A percentile compares a stretch with the other conserved stretches of the same genome.
These are phyloP conservation scores for Mastigias papua DNA, from an alignment of 30 jellyfish, hydroid and myxozoan genomes.

Conservation along the genomic window DNA sequence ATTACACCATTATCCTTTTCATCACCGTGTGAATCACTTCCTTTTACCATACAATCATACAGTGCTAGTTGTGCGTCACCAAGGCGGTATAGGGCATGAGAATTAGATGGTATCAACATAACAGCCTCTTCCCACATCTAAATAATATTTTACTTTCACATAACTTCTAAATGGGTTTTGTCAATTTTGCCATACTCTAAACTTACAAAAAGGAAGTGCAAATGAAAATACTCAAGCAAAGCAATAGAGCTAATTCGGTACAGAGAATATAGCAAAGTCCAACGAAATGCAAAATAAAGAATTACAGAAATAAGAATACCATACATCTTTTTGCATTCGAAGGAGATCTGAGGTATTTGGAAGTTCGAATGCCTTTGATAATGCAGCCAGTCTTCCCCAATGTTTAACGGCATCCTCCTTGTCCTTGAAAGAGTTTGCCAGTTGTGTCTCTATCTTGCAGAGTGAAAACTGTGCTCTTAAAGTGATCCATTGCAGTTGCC, in stretches of 20 bases:
- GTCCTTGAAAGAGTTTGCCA: neutral
- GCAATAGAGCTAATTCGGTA: too few relatives aligned
- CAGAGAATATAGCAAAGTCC: too few relatives aligned
- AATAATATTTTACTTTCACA: neutral
- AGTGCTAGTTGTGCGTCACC: constrained; percentile 65
- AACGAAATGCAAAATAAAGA: neutral
- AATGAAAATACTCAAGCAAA: too few relatives aligned
- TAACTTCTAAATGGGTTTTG: neutral
- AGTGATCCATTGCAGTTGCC: constrained; percentile 49
- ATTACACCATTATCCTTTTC: neutral
- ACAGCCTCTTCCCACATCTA: constrained; percentile 88
- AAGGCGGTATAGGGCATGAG: constrained; percentile 66
- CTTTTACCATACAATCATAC: constrained; percentile 7
- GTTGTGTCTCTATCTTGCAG: constrained; percentile 4
- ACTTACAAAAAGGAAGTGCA: neutral
- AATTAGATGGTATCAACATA: constrained; percentile 58
- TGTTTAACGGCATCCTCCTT: constrained; percentile 21
- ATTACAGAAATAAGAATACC: neutral
- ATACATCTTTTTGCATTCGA: constrained; percentile 62
- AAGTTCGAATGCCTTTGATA: constrained; percentile 58
- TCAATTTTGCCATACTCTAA: too few relatives aligned
- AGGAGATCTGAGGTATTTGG: constrained; percentile 27
- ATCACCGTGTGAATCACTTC: neutral
- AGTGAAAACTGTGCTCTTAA: constrained; percentile 60
- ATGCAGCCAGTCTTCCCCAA: constrained; percentile 70